Evolutionary conservation across 2,113 vertebrate genomes (phyloP), one percentile per base, ranked within the genome.

Genomic region (Raja brachyura): DNA sequence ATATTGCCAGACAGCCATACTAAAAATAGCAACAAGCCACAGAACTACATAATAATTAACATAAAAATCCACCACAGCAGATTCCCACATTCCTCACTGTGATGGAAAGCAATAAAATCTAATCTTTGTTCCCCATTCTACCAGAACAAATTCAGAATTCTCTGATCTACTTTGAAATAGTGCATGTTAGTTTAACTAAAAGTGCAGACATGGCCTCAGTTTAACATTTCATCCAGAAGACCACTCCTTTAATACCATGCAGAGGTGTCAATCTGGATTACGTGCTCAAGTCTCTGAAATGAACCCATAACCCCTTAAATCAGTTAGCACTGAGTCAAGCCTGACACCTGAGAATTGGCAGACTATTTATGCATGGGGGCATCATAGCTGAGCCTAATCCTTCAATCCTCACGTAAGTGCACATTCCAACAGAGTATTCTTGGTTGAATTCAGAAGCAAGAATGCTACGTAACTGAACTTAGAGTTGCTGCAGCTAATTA

Each of bases 171-270:
- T 63, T 31, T n/a, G 31, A 63, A 63, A 31, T 31, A 88, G 59
- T 88, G 59, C 11, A 31, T 63, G 14, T 63, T 66, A 4, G 16
- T 88, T 88, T 63, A 63, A 4, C 11, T 88, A 61, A 88, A n/a
- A 63, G 28, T 28, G 56, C 81, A 86, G 48, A n/a, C 22, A 14
- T 25, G 56, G n/a, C n/a, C 28, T 88, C 13, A 66, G 59, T 77
- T 77, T 77, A 77, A 33, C 75, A 88, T 88, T 28, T 88, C 83
- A 31, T 31, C 59, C 59, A 88, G 31, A 88, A 88, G 79, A 28
- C 54, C 31, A 88, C 28, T 88, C 83, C 59, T 61, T 63, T 6
- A 63, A 61, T n/a, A 6, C 59, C 63, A 2, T 5, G 14, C 28
- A 31, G 59, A 66, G 31, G 9, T 77, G 75, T 77, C 83, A 88